These are phyloP conservation scores for Drosophila subobscura DNA, from an alignment of 1,140 invertebrate genomes.

Conservation along the genomic window DNA sequence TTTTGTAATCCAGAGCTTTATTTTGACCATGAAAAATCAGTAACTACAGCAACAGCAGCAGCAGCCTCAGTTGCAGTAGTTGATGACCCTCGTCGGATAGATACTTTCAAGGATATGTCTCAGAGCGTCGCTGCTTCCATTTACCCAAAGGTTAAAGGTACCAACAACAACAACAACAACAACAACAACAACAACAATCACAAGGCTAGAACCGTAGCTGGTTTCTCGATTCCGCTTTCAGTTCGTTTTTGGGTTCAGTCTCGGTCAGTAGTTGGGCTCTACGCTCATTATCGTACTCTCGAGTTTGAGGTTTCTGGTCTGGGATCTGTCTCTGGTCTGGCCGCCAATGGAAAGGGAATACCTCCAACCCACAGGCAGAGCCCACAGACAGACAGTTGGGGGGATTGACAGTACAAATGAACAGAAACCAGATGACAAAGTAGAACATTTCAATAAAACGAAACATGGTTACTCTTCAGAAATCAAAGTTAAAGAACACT, in stretches of 20 bases:
- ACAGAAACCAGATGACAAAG: conserved; percentile 26
- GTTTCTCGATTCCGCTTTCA: conserved; percentile 50
- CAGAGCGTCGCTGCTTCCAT: conserved; percentile 41
- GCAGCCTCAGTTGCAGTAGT: conserved; percentile 52
- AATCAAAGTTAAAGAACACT: not conserved
- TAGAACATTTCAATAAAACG: not conserved
- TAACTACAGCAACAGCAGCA: conserved; percentile 25
- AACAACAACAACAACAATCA: conserved; percentile 30
- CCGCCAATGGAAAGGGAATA: conserved; percentile 53
- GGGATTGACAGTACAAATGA: conserved; percentile 28
- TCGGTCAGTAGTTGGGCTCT: conserved; percentile 2
- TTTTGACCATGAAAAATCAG: conserved; percentile 50
- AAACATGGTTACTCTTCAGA: not conserved
- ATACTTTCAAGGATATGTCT: conserved; percentile 73
- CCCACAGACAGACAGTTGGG: conserved; percentile 22
- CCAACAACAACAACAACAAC: conserved; percentile 53
- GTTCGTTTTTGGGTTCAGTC: not conserved
- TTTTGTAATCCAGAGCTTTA: conserved; percentile 3
- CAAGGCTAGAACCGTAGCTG: conserved; percentile 68
- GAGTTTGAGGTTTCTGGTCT: conserved; percentile 15
- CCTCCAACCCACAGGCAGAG: conserved; percentile 5
- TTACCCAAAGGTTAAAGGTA: conserved; percentile 79
- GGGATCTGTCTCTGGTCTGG: conserved; percentile 18
- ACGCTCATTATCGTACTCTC: not conserved
- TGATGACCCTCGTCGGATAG: conserved; percentile 80